Base-by-base conservation (phyloP, 2,888 invertebrate genomes). In the Drosophila emarginata region DNA sequence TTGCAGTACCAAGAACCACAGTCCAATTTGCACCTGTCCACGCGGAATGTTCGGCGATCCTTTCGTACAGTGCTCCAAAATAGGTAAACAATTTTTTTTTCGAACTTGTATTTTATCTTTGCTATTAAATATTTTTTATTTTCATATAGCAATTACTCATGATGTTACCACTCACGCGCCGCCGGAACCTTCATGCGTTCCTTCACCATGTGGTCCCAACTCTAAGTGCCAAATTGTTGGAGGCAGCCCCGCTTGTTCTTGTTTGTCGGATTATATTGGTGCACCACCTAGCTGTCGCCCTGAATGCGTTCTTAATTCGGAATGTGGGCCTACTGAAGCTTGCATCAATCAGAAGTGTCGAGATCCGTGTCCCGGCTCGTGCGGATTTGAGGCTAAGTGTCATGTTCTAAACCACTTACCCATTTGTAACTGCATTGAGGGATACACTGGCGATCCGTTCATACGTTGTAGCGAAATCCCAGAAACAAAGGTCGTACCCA, bases 1-100 rank as follows among this genome's bases (percentile, higher is more conserved):
- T 77, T 97, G 97, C 88, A 94, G 94, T 56, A 95, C 95, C 0
- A 95, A 95, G 89, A 96, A 97, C 90, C 97, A 97, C 90, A 96
- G 95, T 87, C 97, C 97, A 2, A 96, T 97, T 73, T 97, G 97
- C 88, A 95, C 96, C 3, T 97, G 97, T 82, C 95, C 96, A 52
- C 93, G 94, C 50, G 95, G 96, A n/a, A 96, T 95, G 92, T 96
- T 95, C 40, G 97, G 97, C 53, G 96, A 97, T 94, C 97, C 97
- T 61, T 97, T 97, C 89, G 94, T 94, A 2, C 95, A 94, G 87
- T 97, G 97, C 87, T 93, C 94, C 59, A 93, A 93, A 77, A 93
- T 93, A 86, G 93, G 95, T 96, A 94, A 94, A 94, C 94, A 64
- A 9, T 37, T 0, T n/a, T 32, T 9, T 0, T 21, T 4, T 21